phyloP scores from a whole-genome alignment of 2,888 invertebrate species.

The Phalera bucephala region DNA sequence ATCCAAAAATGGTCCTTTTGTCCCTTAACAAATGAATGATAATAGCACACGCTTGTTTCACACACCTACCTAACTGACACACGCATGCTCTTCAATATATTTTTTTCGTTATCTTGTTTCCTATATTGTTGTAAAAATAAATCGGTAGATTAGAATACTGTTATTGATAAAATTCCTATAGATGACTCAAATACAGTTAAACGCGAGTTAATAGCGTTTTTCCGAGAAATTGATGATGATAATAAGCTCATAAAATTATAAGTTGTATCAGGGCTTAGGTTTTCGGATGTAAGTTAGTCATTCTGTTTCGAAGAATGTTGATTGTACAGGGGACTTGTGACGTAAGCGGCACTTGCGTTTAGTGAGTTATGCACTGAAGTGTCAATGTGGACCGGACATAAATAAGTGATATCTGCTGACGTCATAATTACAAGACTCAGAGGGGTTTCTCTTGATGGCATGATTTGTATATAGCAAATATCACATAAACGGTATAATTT shows the following conservation, averaged over 20 bases:
- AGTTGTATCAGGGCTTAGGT: constrained; percentile 26
- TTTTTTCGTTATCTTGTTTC: too few species aligned
- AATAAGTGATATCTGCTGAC: neutral
- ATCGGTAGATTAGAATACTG: neutral
- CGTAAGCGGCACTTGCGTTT: constrained; percentile 2
- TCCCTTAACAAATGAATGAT: too few species aligned
- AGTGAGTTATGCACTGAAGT: neutral
- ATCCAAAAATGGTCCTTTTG: too few species aligned
- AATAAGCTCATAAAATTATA: constrained; percentile 45
- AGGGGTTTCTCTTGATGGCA: too few species aligned
- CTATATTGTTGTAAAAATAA: too few species aligned
- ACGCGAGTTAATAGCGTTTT: constrained; percentile 30
- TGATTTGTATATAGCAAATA: too few species aligned
- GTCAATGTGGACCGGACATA: neutral
- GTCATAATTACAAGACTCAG: too few species aligned
- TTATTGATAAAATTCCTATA: constrained; percentile 20
- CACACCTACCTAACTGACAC: too few species aligned
- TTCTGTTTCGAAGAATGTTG: constrained; percentile 32
- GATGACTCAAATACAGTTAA: constrained; percentile 33
- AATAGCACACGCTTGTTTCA: too few species aligned
- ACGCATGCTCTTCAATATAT: too few species aligned
- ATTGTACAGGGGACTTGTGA: constrained; percentile 8
- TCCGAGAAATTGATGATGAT: constrained; percentile 49
- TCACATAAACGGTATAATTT: too few species aligned
- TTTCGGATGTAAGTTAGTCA: constrained; percentile 46